phyloP scores from a whole-genome alignment of 2,113 vertebrate species.

The Oriolus oriolus region DNA sequence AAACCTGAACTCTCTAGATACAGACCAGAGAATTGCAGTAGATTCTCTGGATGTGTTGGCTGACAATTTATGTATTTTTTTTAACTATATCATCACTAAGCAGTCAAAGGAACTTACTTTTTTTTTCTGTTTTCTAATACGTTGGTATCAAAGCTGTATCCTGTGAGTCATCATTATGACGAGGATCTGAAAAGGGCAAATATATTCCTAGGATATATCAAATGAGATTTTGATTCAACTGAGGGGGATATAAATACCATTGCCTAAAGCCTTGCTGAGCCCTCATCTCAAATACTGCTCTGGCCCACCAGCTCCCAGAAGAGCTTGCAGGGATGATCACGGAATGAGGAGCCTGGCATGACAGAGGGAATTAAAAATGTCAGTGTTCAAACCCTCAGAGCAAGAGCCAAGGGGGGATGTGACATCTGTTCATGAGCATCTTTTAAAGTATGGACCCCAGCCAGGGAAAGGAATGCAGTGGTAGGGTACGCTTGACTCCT shows the following conservation, averaged over 20 bases:
- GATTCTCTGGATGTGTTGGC: background rate
- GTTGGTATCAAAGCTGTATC: background rate
- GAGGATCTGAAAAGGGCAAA: constrained; percentile 31
- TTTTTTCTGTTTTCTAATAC: background rate
- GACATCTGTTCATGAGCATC: rapidly evolving
- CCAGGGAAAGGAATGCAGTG: rapidly evolving
- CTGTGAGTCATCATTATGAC: constrained; percentile 4
- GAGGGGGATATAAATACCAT: background rate
- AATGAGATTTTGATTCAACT: background rate
- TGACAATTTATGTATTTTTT: background rate
- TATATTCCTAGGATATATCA: background rate
- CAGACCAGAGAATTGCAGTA: background rate
- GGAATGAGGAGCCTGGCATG: background rate
- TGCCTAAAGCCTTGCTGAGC: background rate
- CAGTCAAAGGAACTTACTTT: background rate
- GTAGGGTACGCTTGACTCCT: rapidly evolving
- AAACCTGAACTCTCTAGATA: background rate
- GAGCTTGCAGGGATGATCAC: background rate
- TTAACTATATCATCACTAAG: background rate
- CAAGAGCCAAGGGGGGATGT: background rate
- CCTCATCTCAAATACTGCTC: background rate
- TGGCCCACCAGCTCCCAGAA: background rate
- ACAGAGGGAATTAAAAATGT: background rate
- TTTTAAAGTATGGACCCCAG: background rate
- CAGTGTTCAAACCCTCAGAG: background rate